Evolutionary conservation across 2,888 invertebrate genomes (phyloP), one percentile per base, ranked within the genome.

Genomic region (Brachyopa scutellaris): DNA sequence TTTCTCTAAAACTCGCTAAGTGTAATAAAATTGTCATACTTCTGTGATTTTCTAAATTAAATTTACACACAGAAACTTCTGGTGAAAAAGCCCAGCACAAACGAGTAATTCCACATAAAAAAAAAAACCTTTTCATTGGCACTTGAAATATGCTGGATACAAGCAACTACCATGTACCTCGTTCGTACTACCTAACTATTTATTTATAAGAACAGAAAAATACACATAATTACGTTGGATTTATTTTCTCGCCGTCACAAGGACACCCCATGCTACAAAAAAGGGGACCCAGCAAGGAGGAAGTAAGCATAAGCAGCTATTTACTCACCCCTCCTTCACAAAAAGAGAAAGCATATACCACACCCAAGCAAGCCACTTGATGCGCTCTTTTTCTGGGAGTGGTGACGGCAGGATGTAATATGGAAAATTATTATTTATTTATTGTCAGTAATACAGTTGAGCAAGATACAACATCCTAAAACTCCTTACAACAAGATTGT

Each of bases 351-450:
- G 19, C 15, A n/a, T 2, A 9, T 2, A 19, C 21, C 17, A 15
- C 33, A 21, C 53, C 19, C 31, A n/a, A n/a, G n/a, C 33, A 19
- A n/a, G 17, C 51, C 49, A 51, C 51, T 49, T 49, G 49, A 49
- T 49, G 49, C 49, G 47, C 13, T 3, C 2, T 17, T n/a, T 31
- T 31, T 9, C n/a, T 31, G 7, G 13, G 45, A 8, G 17, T 2
- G 6, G 19, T n/a, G 42, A 7, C 13, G 31, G 8, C 29, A 61
- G 61, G 59, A 51, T 26, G 59, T 53, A 42, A 66, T 73, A 49
- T 64, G 19, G 45, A 38, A 57, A 19, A 42, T 47, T 55, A 67
- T 76, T 76, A 67, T 76, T 76, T 67, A 76, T 76, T 76, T 76
- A 76, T 51, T 51, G 49, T 51, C 31, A 19, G 29, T 53, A 29